These are phyloP conservation scores for Carlito syrichta DNA, from an alignment of 2,113 vertebrate genomes.

Conservation along the genomic window DNA sequence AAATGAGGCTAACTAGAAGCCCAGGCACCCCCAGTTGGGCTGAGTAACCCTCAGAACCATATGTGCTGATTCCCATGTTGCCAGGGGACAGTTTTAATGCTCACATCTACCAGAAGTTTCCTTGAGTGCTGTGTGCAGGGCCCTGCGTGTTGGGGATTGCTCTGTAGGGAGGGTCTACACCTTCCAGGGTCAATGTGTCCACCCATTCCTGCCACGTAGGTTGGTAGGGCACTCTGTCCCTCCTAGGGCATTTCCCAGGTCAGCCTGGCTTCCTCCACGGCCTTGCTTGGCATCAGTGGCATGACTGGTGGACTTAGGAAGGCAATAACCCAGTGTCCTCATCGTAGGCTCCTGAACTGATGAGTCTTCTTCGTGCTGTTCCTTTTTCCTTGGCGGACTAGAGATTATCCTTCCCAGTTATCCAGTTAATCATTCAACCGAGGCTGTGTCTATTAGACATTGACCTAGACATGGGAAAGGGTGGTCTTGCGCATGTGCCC, in stretches of 20 bases:
- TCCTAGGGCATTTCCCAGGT: neutral
- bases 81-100: neutral
- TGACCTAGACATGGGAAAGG: neutral
- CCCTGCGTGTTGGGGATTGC: neutral
- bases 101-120: neutral
- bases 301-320: neutral
- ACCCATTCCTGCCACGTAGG: neutral
- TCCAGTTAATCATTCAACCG: neutral
- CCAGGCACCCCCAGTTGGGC: neutral
- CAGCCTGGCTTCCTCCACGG: neutral
- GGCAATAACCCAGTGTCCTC: neutral
- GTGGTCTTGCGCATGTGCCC: neutral
- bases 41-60: neutral
- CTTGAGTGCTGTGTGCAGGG: rapidly evolving
- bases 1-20: neutral
- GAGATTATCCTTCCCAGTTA: neutral
- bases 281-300: neutral
- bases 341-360: neutral
- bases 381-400: neutral
- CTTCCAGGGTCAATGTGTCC: neutral
- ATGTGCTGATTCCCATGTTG: neutral
- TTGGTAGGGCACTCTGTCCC: neutral
- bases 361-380: neutral
- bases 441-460: neutral
- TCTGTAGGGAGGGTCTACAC: neutral